Percentiles rank a stretch among this genome's conserved stretches.
These are phyloP conservation scores for Himantopus leucocephalus DNA, from an alignment of 2,113 vertebrate genomes.

Conservation along the genomic window DNA sequence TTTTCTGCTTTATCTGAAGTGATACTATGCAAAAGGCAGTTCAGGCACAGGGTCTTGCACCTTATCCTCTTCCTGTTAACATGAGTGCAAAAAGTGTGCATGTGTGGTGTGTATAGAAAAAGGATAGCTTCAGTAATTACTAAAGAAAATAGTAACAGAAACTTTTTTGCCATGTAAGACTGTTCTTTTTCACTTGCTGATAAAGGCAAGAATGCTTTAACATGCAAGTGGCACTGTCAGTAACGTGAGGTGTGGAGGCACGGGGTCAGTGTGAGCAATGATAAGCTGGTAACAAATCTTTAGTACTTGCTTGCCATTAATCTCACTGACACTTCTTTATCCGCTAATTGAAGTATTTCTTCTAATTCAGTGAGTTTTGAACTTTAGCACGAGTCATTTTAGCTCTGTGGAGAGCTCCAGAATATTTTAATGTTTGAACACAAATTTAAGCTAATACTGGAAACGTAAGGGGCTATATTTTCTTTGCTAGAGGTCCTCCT, in stretches of 20 bases:
- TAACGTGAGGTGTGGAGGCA: background rate
- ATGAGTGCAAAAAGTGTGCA: background rate
- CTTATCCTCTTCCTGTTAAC: background rate
- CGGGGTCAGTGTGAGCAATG: background rate
- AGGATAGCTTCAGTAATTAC: background rate
- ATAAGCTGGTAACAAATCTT: background rate
- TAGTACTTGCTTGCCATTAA: background rate
- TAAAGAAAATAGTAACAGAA: background rate
- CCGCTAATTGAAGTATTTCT: background rate
- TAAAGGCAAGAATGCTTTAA: background rate
- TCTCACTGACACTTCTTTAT: background rate
- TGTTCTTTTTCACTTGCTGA: background rate
- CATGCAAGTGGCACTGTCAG: background rate
- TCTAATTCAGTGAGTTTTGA: background rate
- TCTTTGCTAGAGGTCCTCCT: background rate
- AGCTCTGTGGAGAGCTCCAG: background rate
- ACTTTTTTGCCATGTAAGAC: fast-evolving
- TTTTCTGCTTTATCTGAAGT: background rate
- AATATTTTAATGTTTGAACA: background rate
- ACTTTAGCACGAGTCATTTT: background rate
- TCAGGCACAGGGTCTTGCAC: background rate
- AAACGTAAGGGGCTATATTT: background rate
- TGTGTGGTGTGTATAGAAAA: fast-evolving
- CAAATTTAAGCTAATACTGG: background rate
- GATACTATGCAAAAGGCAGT: background rate